Base-by-base conservation (phyloP, 2,113 vertebrate species). In the Epinephelus lanceolatus region DNA sequence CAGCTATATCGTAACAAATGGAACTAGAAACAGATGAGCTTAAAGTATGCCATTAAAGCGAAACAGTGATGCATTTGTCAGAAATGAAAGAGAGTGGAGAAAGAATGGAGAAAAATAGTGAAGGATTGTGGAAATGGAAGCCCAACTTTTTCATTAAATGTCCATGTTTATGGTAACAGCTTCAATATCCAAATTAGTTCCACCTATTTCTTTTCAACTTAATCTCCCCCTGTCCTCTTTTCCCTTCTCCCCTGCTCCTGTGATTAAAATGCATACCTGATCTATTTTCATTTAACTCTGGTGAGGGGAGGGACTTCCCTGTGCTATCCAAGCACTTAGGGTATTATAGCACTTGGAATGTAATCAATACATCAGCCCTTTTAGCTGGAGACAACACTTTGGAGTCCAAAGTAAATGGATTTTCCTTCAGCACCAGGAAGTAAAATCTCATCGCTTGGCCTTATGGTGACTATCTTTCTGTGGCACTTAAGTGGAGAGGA, bases 321-420 rank as follows among this genome's bases (percentile, higher is more conserved):
- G 18, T 7, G 45, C 52, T 82, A 57, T 78, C 27, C 8, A 25
- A 87, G 83, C 88, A 90, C 90, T 91, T 71, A 66, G 65, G 65
- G 61, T 80, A 86, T 89, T 88, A 62, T 86, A 56, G 67, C 52
- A 63, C 81, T 82, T 78, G 52, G 77, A 78, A 83, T 84, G 79
- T 76, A 91, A 91, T 92, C 89, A 89, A 91, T 87, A 81, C 47
- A 61, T 72, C 62, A 65, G 74, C 62, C 47, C 69, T 89, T 88
- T 88, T 81, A 85, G 71, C 82, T 71, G 78, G 3, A 67, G 57
- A 79, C 71, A 71, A 88, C 65, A 86, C 72, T 83, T 55, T 12
- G 57, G 75, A 70, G 80, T 76, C 69, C 62, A 78, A 84, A 93
- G 84, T 81, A 88, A 83, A 90, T 89, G 66, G 80, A 88, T 89